These are phyloP conservation scores for Ectemnius continuus DNA, from an alignment of 2,888 invertebrate genomes.

Conservation along the genomic window DNA sequence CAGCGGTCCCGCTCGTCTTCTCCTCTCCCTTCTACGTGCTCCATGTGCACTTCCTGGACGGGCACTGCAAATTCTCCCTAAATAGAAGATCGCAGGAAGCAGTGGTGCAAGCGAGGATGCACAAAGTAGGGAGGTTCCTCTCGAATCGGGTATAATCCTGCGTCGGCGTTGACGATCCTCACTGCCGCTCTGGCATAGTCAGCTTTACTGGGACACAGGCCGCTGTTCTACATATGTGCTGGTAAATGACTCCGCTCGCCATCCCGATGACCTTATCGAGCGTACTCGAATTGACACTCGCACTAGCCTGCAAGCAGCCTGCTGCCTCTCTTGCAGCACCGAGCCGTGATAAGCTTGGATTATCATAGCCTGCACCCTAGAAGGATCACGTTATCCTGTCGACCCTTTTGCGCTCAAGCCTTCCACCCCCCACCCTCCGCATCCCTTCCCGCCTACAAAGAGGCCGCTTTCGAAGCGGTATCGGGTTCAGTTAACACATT, in stretches of 20 bases:
- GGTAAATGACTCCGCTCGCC: constrained; percentile 45
- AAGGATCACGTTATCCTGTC: constrained; percentile 5
- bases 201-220: background rate
- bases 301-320: constrained; percentile 23
- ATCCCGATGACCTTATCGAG: constrained; percentile 65
- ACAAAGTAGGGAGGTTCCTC: background rate
- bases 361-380: constrained; percentile 41
- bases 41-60: background rate
- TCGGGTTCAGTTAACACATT: too few relatives aligned
- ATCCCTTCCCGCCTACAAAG: too few relatives aligned
- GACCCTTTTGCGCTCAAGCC: too few relatives aligned
- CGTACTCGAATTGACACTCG: constrained; percentile 61
- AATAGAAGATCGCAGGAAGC: constrained; percentile 5
- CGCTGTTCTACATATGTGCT: constrained; percentile 19
- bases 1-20: too few relatives aligned
- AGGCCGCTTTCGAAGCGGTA: too few relatives aligned
- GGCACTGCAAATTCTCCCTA: background rate
- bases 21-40: too few relatives aligned
- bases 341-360: constrained; percentile 56
- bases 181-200: background rate
- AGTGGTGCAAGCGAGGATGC: background rate
- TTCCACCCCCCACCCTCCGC: too few relatives aligned
- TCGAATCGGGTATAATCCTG: background rate
- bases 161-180: background rate
- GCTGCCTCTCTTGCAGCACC: constrained; percentile 42